phyloP scores from a whole-genome alignment of 1,140 invertebrate species.

The Mactra quadrangularis region DNA sequence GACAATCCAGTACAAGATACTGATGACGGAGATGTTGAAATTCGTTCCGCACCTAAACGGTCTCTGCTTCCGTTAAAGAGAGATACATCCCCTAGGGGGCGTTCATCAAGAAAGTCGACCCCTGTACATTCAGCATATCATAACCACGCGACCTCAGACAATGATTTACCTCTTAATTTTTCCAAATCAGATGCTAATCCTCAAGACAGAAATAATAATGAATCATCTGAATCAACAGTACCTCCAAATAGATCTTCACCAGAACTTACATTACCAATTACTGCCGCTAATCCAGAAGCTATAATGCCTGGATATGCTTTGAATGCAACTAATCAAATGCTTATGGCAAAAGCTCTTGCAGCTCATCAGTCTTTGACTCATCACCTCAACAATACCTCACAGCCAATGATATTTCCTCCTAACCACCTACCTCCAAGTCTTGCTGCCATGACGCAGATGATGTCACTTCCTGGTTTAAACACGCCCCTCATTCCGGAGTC shows the following conservation, averaged over 20 bases:
- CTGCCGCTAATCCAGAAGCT: constrained; percentile 19
- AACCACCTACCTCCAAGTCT: constrained; percentile 62
- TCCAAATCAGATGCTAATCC: constrained; percentile 29
- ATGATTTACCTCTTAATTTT: constrained; percentile 53
- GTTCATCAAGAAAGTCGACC: constrained; percentile 7
- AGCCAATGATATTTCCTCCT: constrained; percentile 58
- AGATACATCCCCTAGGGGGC: constrained; percentile 43
- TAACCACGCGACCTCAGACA: constrained; percentile 44
- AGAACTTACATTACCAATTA: constrained; percentile 11
- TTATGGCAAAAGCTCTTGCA: constrained; percentile 58
- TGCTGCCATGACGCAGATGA: constrained; percentile 59
- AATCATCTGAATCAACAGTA: constrained; percentile 8
- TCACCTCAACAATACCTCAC: constrained; percentile 60
- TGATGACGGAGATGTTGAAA: constrained; percentile 61
- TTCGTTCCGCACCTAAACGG: constrained; percentile 71
- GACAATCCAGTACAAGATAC: constrained; percentile 52
- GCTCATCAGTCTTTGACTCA: constrained; percentile 53
- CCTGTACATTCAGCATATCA: constrained; percentile 30
- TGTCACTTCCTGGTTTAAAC: constrained; percentile 42
- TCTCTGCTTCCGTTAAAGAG: constrained; percentile 60
- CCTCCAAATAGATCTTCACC: constrained; percentile 11
- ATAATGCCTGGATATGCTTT: constrained; percentile 44
- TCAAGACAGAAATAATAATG: constrained; percentile 45
- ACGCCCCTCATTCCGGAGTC: constrained; percentile 10
- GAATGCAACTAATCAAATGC: constrained; percentile 34